Evolutionary conservation across 2,888 invertebrate species (phyloP).

Genomic region (Allolobophora icterica): DNA sequence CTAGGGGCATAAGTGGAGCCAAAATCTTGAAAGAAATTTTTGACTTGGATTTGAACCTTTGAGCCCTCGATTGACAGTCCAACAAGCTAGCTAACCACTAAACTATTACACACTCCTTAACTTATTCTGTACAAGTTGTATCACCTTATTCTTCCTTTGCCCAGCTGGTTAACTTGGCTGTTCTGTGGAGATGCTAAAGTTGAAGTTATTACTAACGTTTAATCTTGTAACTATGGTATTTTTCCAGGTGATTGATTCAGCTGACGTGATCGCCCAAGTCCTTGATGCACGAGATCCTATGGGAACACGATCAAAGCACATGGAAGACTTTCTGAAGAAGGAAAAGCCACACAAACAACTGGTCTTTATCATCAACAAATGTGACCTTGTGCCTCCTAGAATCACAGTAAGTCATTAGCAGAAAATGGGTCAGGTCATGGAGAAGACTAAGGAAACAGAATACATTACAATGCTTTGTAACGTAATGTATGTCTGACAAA

Average conservation of each 20-base stretch:
- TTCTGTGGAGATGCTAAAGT: background rate
- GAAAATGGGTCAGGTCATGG: background rate
- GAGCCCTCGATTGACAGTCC: no score
- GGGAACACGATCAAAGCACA: conserved; percentile 90
- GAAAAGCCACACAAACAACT: conserved; percentile 97
- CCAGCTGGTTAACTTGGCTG: background rate
- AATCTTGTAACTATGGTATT: background rate
- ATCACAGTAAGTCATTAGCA: conserved; percentile 75
- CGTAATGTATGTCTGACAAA: background rate
- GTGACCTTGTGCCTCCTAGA: conserved; percentile 90
- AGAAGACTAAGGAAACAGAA: background rate
- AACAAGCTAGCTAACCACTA: no score
- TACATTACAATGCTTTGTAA: conserved; percentile 3
- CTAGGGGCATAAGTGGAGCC: no score
- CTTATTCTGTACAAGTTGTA: no score
- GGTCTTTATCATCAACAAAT: conserved; percentile 94
- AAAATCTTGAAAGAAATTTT: no score
- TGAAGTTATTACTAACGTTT: background rate
- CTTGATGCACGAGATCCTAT: conserved; percentile 95
- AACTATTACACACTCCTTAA: no score
- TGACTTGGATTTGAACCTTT: no score
- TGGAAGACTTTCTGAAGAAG: conserved; percentile 87
- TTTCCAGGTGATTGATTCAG: conserved; percentile 81
- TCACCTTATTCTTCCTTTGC: no score
- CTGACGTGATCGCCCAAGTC: conserved; percentile 93